These are phyloP conservation scores for Apamea crenata DNA, from an alignment of 2,888 invertebrate species.

Conservation along the genomic window DNA sequence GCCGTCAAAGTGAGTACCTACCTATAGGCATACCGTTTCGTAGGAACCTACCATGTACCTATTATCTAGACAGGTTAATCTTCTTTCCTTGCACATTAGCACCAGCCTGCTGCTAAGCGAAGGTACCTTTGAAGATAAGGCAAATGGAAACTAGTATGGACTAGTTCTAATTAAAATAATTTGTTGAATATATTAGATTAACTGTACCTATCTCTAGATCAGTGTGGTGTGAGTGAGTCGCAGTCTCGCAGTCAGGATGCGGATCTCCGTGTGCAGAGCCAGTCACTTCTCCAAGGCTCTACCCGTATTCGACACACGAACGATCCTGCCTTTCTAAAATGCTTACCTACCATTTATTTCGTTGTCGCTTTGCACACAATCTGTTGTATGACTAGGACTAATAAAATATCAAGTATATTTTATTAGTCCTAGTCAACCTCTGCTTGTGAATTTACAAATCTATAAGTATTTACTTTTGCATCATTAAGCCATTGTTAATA, in stretches of 20 bases:
- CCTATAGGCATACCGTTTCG: neutral
- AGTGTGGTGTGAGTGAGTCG: conserved; percentile 56
- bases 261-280: conserved; percentile 80
- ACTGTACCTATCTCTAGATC: conserved; percentile 59
- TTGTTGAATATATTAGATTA: conserved; percentile 41
- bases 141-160: conserved; percentile 2
- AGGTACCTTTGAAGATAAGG: neutral
- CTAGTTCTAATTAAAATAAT: conserved; percentile 30
- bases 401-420: conserved; percentile 42
- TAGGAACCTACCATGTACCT: neutral
- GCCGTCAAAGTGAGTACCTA: neutral
- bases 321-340: conserved; percentile 82
- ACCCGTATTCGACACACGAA: conserved; percentile 78
- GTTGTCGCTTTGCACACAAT: conserved; percentile 62
- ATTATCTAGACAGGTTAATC: conserved; percentile 3
- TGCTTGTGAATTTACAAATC: conserved; percentile 5
- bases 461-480: conserved; percentile 20
- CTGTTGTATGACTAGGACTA: conserved; percentile 43
- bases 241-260: conserved; percentile 76
- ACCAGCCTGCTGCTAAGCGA: neutral
- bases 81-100: conserved; percentile 2
- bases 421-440: neutral
- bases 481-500: conserved; percentile 16
- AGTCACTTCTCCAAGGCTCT: conserved; percentile 85
- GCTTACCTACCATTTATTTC: conserved; percentile 69